A percentile compares a stretch with the other conserved stretches of the same genome.
These are phyloP conservation scores for Ramphastos sulfuratus DNA, from an alignment of 2,113 vertebrate species.

Conservation along the genomic window DNA sequence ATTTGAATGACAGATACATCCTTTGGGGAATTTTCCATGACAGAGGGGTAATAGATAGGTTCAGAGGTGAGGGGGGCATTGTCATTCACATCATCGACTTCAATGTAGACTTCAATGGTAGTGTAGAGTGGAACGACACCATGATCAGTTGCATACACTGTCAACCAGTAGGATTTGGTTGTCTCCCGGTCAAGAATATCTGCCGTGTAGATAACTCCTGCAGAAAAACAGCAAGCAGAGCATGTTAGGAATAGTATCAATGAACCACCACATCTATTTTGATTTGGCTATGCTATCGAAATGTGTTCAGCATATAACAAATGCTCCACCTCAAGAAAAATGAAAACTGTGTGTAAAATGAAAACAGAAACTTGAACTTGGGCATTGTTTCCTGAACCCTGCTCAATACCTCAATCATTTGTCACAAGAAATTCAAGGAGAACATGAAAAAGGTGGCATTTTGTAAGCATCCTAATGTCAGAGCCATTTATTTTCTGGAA, in stretches of 20 bases:
- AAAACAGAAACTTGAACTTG: neutral
- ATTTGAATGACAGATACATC: conserved; percentile 94
- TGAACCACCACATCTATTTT: neutral
- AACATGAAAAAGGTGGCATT: neutral
- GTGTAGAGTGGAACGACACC: conserved; percentile 92
- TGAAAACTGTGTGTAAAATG: neutral
- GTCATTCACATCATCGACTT: conserved; percentile 97
- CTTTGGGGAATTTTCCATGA: conserved; percentile 92
- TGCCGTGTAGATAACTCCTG: conserved; percentile 92
- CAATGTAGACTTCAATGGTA: conserved; percentile 90
- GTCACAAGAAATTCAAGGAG: neutral
- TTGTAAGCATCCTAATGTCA: neutral
- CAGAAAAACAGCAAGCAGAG: conserved; percentile 17
- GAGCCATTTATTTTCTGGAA: neutral
- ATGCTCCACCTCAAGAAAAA: neutral
- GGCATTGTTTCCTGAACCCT: neutral
- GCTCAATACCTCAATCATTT: neutral
- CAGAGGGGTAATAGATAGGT: conserved; percentile 85
- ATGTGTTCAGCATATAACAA: neutral
- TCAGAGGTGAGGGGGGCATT: conserved; percentile 93
- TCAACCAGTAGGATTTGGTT: conserved; percentile 93
- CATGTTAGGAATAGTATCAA: neutral
- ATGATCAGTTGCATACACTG: conserved; percentile 91
- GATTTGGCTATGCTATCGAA: neutral
- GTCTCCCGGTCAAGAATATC: conserved; percentile 94